Conservation (phyloP, 2,113 vertebrate genomes). For the Lagopus muta region DNA sequence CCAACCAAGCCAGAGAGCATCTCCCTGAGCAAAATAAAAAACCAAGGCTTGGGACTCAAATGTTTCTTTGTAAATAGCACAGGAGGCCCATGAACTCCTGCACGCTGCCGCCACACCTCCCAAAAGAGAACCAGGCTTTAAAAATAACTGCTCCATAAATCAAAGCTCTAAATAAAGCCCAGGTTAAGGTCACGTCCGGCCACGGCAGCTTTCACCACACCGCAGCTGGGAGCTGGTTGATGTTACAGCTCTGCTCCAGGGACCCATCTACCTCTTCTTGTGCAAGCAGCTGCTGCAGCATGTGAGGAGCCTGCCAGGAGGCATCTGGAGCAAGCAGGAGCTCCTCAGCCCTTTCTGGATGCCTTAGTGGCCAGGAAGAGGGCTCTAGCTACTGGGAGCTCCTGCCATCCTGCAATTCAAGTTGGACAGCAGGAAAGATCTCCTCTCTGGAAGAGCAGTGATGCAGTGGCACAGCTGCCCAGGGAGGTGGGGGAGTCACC, state of each 20-base stretch:
- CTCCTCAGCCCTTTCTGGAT: neutral
- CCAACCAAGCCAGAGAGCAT: slow-evolving; percentile 40
- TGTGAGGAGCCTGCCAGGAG: neutral
- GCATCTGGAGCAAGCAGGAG: neutral
- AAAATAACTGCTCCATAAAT: slow-evolving; percentile 68
- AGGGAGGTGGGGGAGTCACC: neutral
- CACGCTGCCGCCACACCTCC: slow-evolving; percentile 34
- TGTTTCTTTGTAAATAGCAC: slow-evolving; percentile 19
- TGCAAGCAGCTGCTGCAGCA: neutral
- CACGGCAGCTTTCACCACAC: slow-evolving; percentile 20
- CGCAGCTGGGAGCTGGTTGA: neutral
- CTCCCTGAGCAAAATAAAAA: neutral
- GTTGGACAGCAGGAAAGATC: neutral
- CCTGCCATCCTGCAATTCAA: neutral
- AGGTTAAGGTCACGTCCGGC: slow-evolving; percentile 63
- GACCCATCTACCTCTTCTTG: neutral
- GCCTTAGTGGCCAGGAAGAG: neutral
- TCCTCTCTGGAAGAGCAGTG: neutral
- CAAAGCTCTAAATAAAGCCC: slow-evolving; percentile 63
- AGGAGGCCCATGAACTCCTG: neutral
- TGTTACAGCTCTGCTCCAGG: neutral
- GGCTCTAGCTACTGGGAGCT: neutral
- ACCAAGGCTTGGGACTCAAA: neutral
- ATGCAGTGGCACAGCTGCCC: neutral
- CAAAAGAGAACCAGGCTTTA: slow-evolving; percentile 14